Base-by-base conservation (phyloP, 2,113 vertebrate genomes). In the Tonatia bakeri region DNA sequence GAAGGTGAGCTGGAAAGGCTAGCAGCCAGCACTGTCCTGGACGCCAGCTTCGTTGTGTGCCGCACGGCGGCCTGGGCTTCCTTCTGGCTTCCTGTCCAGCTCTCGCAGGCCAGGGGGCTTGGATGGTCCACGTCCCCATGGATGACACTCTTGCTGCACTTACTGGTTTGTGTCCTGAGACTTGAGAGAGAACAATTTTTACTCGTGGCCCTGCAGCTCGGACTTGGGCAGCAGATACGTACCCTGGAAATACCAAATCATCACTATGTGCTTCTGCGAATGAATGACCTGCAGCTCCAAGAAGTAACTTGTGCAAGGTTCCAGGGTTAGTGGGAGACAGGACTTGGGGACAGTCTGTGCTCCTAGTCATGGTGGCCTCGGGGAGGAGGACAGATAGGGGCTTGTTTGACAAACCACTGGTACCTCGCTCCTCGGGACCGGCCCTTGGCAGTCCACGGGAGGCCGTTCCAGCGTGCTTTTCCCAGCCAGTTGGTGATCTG, bases 351-450 rank as follows among this genome's bases (percentile, higher is more conserved):
- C n/a, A 26, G 45, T 5, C 61, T 0, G 0, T 13, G 17, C 61
- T n/a, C 13, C 38, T 47, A 31, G 45, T 5, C 17, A 16, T 1
- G 1, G 0, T 38, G 0, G 19, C n/a, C 28, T 52, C 0, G 0
- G 24, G n/a, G 61, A 38, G 38, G 75, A 64, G 19, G 50, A 64
- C 13, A 36, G 72, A 67, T 0, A 9, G 14, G 11, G 43, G 3
- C 13, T 54, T 26, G 2, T 19, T 47, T 19, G 79, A 52, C 19
- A 93, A 47, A 31, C 11, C 6, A 43, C 82, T 16, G 24, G 54
- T 10, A 19, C 14, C 15, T 85, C 36, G 93, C 43, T 64, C 54
- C 6, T 75, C 33, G 2, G 6, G 13, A 75, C 20, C 43, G 11
- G 64, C 45, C 91, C 64, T 70, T 4, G n/a, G 65, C 36, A 16